Evolutionary conservation across 1,140 invertebrate genomes (phyloP), one percentile per base, ranked within the genome.

Genomic region (Trichoplusia ni): DNA sequence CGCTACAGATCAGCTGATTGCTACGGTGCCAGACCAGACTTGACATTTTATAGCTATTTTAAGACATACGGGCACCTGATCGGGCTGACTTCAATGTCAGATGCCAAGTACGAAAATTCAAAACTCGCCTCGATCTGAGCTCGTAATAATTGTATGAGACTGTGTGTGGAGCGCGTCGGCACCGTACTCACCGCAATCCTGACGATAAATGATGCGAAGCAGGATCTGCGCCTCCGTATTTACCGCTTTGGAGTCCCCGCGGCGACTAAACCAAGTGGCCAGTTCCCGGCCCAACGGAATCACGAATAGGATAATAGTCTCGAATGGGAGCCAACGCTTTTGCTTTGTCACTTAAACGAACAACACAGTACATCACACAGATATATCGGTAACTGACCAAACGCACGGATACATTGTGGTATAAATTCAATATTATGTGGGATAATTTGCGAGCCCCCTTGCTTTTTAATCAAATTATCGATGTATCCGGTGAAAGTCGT

Each of bases 21-120:
- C 72, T 74, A 59, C 76, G 77, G 75, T 89, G 85, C 85, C 83
- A 89, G 84, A 78, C 79, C 82, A 80, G 81, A 76, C 85, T 86
- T 86, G 79, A 77, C 82, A 84, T 87, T 88, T 85, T 84, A 89
- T 75, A 69, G 83, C 86, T 90, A 90, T 89, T 89, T 90, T 90
- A 86, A 87, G 86, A 88, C 73, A 75, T 64, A 70, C 77, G 73
- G 82, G 81, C 84, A 83, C 82, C 86, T 87, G 84, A 88, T 87
- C 80, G 79, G 67, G 40, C 77, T 79, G 61, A 67, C 73, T 79
- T 86, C 85, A 89, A 90, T 89, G 88, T 90, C 88, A 90, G 78
- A 79, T 72, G 74, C 75, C 73, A 56, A 69, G 47, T 61, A 38
- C 42, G 51, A 56, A 56, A 58, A 67, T 56, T 44, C 33, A 25